A percentile compares a stretch with the other conserved stretches of the same genome.
Conservation (phyloP, 1,140 invertebrate genomes). For the Eciton burchellii region DNA sequence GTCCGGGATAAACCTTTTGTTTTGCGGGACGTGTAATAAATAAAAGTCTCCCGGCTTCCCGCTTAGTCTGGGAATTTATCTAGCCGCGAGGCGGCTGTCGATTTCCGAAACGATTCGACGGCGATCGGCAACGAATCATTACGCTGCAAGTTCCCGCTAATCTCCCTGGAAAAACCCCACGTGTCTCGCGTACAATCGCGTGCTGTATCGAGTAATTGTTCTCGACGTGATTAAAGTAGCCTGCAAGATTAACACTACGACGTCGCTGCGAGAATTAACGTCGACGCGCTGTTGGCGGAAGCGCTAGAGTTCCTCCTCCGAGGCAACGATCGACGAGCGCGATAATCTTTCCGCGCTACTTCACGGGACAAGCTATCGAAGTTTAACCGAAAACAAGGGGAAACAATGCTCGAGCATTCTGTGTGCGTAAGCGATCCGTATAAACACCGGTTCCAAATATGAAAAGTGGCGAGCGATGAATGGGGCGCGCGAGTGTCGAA, state of each 20-base stretch:
- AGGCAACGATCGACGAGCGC: background rate
- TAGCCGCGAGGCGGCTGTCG: constrained; percentile 11
- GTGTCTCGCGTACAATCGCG: background rate
- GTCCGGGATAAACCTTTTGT: constrained; percentile 58
- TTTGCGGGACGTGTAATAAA: constrained; percentile 30
- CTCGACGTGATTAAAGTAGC: background rate
- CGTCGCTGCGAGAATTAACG: too few relatives aligned
- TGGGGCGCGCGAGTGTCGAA: constrained; percentile 31
- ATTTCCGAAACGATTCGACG: constrained; percentile 22
- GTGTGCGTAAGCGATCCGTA: background rate
- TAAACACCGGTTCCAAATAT: constrained; percentile 1
- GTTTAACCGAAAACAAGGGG: background rate
- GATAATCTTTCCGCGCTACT: background rate
- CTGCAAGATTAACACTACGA: background rate
- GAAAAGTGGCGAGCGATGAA: constrained; percentile 5
- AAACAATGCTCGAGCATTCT: background rate
- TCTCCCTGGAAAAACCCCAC: background rate
- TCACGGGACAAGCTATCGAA: background rate
- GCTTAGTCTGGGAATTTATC: constrained; percentile 37
- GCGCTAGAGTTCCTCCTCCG: too few relatives aligned
- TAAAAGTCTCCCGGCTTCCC: constrained; percentile 34
- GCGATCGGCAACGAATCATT: constrained; percentile 8
- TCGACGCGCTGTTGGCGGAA: too few relatives aligned
- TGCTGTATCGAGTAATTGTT: background rate
- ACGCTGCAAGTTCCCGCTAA: background rate